Evolutionary conservation across 2,888 invertebrate genomes (phyloP), one percentile per base, ranked within the genome.

Genomic region (Ochropleura plecta): DNA sequence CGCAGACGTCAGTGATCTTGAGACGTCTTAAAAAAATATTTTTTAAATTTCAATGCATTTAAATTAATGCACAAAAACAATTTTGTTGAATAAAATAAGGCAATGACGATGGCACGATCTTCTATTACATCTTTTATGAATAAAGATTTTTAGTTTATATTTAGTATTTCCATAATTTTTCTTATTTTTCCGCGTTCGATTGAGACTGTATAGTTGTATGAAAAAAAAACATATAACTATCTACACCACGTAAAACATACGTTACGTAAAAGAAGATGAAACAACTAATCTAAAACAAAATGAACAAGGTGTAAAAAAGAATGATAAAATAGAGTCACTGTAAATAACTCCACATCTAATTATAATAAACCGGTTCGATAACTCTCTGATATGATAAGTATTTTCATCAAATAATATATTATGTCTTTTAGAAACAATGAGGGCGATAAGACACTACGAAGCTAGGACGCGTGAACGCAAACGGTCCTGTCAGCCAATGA

Each of bases 1-100:
- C 48, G 44, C 14, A 59, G 48, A 67, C 63, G 67, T 68, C 63
- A 78, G 51, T 57, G 57, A 48, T 80, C 75, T 68, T 81, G 67
- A 79, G 44, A 55, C 73, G 59, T 65, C 60, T 18, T 49, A 49
- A 3, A 48, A 60, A 53, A 44, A 20, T 10, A 0, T 1, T 18
- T 76, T 10, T 59, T n/a, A 40, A 46, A 48, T 76, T n/a, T 44
- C 2, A 57, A n/a, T 66, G 57, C 9, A 70, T 70, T 20, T 16
- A 63, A 51, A 57, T 44, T 5, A 57, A 73, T 73, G 4, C 2
- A 20, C 14, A 18, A 9, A 18, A 12, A 8, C 18, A 5, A 18
- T 42, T 18, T 46, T 16, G 40, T 59, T 51, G 6, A 51, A 42
- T 68, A 59, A 20, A 40, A 20, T 63, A 57, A 42, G 5, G 57